Base-by-base conservation (phyloP, 2,113 vertebrate species). In the Tangachromis dhanisi region DNA sequence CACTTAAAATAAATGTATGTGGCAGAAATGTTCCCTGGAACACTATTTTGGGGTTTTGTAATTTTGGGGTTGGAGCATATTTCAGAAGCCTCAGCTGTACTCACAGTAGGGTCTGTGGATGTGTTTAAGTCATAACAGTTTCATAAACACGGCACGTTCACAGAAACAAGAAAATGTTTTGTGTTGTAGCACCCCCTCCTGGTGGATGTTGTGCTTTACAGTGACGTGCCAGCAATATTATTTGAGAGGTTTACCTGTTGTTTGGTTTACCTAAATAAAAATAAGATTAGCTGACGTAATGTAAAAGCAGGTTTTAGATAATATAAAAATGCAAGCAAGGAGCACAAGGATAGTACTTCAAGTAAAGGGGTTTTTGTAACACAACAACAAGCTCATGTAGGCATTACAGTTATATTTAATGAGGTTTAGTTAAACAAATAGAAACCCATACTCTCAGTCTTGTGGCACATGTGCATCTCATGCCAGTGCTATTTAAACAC, bases 161-260 rank as follows among this genome's bases (percentile, higher is more conserved):
- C 1, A 9, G 8, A 38, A 5, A 3, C 13, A 5, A 0, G 71
- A 55, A 8, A 40, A 54, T 45, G 2, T 33, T 86, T 31, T 90
- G 82, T 80, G 81, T 80, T 89, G 59, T 68, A 83, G 45, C 80
- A 19, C 93, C 90, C 81, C 86, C 95, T 95, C 73, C 40, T 91
- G 95, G 83, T 78, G 1, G 10, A 86, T 2, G 2, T 14, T 19
- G 9, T 5, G 26, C 2, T 47, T 71, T 35, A 33, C 16, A 55
- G 73, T 78, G 45, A 51, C 17, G 45, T 29, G 16, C 9, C 9
- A 19, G 9, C 10, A 49, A 5, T 31, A 31, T 49, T 78, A 11
- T 49, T 78, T 49, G 16, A 76, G 71, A 47, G 40, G 9, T 29
- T 76, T 47, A 29, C 24, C 24, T 76, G 24, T 76, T 17, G 42